Evolutionary conservation across 2,113 vertebrate genomes (phyloP).

Genomic region (Cyanistes caeruleus): DNA sequence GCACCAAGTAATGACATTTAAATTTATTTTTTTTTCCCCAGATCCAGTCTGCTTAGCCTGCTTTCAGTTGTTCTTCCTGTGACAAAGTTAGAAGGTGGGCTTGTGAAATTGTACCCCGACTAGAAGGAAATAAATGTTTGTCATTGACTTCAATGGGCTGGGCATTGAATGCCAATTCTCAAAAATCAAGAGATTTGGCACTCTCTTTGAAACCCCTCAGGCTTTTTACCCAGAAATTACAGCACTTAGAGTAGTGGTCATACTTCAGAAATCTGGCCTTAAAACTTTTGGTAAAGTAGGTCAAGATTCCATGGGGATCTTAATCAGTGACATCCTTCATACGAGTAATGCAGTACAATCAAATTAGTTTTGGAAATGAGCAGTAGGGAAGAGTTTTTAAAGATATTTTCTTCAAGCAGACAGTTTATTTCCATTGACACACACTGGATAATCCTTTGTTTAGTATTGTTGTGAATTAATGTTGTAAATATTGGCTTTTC

Average conservation of each 20-base stretch:
- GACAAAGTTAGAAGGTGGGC: not conserved
- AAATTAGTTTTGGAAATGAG: not conserved
- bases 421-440: slow-evolving; percentile 1
- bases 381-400: not conserved
- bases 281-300: not conserved
- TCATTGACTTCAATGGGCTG: not conserved
- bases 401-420: not conserved
- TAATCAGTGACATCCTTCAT: not conserved
- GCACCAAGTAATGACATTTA: not conserved
- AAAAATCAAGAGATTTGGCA: not conserved
- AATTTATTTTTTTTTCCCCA: not conserved
- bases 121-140: not conserved
- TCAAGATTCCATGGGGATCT: not conserved
- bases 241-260: not conserved
- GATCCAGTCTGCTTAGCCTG: not conserved
- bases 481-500: too few relatives aligned
- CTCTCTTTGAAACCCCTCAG: not conserved
- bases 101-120: not conserved
- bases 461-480: too few relatives aligned
- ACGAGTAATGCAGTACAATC: not conserved
- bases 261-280: not conserved
- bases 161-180: not conserved
- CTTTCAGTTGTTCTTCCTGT: not conserved
- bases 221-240: not conserved
- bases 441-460: not conserved